phyloP scores from a whole-genome alignment of 2,113 vertebrate genomes.

The Plestiodon gilberti region DNA sequence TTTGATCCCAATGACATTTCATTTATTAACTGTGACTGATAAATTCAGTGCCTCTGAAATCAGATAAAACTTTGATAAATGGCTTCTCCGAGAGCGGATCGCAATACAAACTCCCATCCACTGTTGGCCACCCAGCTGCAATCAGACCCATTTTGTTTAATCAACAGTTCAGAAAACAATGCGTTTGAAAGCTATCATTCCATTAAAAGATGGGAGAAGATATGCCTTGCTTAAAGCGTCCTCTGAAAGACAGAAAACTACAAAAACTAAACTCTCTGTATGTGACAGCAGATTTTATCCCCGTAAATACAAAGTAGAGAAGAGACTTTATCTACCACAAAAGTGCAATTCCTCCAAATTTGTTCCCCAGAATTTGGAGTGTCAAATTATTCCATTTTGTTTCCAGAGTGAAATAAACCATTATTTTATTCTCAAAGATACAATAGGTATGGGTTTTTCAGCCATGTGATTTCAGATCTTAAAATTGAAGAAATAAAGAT shows the following conservation, averaged over 20 bases:
- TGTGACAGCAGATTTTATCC: conserved; percentile 28
- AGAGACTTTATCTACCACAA: neutral
- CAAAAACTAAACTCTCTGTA: conserved; percentile 66
- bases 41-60: conserved; percentile 93
- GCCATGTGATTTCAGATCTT: too few species aligned
- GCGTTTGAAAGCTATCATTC: conserved; percentile 78
- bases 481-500: too few species aligned
- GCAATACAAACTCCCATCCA: conserved; percentile 76
- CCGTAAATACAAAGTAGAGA: neutral
- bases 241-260: conserved; percentile 47
- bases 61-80: conserved; percentile 99
- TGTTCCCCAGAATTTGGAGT: too few species aligned
- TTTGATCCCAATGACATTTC: conserved; percentile 71
- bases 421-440: neutral
- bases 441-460: too few species aligned
- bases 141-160: conserved; percentile 86
- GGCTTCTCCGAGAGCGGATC: conserved; percentile 75
- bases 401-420: neutral
- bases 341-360: neutral
- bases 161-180: conserved; percentile 79
- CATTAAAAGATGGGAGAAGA: conserved; percentile 82
- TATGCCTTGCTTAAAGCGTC: conserved; percentile 72
- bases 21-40: conserved; percentile 91
- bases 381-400: neutral
- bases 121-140: conserved; percentile 80